Percentiles rank a stretch among this genome's conserved stretches.
Evolutionary conservation across 2,797 vertebrate species (phyloP).

Genomic region (Austrolebias charrua): DNA sequence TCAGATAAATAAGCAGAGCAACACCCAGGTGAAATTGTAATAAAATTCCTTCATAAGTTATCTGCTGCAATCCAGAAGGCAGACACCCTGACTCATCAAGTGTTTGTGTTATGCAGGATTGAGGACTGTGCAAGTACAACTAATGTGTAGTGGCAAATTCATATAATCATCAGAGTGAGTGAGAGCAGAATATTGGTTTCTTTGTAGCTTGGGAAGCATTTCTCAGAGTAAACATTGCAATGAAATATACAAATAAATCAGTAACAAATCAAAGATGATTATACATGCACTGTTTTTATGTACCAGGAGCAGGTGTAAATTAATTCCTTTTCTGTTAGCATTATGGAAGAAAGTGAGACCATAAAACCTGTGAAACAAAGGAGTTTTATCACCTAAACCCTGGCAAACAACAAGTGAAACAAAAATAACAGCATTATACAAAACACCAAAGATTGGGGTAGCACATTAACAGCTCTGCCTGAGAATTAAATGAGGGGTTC

Average conservation of each 20-base stretch:
- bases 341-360: not conserved
- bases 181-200: conserved; percentile 23
- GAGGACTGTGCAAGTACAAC: conserved; percentile 25
- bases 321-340: too few species aligned
- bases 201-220: conserved; percentile 21
- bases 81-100: conserved; percentile 30
- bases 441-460: too few species aligned
- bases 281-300: not conserved
- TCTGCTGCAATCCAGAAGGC: conserved; percentile 27
- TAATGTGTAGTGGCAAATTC: conserved; percentile 35
- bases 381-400: too few species aligned
- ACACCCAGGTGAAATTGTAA: conserved; percentile 54
- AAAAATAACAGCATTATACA: not conserved
- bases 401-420: not conserved
- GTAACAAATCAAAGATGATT: not conserved
- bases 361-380: not conserved
- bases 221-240: conserved; percentile 8
- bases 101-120: conserved; percentile 34
- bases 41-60: conserved; percentile 48
- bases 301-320: not conserved
- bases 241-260: conserved; percentile 4
- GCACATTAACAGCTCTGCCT: too few species aligned
- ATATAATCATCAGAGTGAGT: conserved; percentile 31
- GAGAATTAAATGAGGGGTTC: too few species aligned
- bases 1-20: conserved; percentile 58